Base-by-base conservation (phyloP, 2,113 vertebrate species). In the Esox niger region DNA sequence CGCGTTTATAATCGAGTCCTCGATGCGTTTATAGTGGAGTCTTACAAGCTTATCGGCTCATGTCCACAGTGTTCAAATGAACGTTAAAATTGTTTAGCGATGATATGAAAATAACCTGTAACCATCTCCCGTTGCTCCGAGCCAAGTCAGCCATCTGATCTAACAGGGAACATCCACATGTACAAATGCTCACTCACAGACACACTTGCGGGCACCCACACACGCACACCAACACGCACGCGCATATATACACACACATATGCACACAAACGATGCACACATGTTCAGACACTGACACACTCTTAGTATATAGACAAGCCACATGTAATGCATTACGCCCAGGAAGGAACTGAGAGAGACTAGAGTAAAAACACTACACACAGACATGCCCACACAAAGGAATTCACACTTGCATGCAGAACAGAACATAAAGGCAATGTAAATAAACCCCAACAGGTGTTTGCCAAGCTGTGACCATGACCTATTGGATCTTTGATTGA, bases 241-340 rank as follows among this genome's bases (percentile, higher is more conserved):
- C 47, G 43, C 29, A 25, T 55, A 65, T 55, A 35, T 20, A 20
- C 26, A 20, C 58, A 25, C 33, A 62, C 29, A n/a, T n/a, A 17
- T 20, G 23, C 43, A 27, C 30, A 62, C 11, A 13, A 65, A 38
- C 29, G 46, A 49, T 49, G 60, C 54, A 31, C 9, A 25, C 54
- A 46, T 32, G 15, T 27, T 11, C 27, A 26, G 35, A 26, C 30
- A 62, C 31, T 43, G 62, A 61, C 54, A 68, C 11, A 57, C 43
- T 0, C 59, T 62, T 52, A 67, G 70, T 56, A 52, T 69, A 70
- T 60, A 70, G 66, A 71, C 25, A 7, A 33, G 61, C 62, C 83
- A 85, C 25, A 43, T 86, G 83, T 21, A 66, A 63, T 47, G 4
- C 20, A 74, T 87, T 84, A 87, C 13, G 17, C 43, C 26, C 75